Conservation (phyloP, 2,888 invertebrate species). For the Muschampia staudingeri region DNA sequence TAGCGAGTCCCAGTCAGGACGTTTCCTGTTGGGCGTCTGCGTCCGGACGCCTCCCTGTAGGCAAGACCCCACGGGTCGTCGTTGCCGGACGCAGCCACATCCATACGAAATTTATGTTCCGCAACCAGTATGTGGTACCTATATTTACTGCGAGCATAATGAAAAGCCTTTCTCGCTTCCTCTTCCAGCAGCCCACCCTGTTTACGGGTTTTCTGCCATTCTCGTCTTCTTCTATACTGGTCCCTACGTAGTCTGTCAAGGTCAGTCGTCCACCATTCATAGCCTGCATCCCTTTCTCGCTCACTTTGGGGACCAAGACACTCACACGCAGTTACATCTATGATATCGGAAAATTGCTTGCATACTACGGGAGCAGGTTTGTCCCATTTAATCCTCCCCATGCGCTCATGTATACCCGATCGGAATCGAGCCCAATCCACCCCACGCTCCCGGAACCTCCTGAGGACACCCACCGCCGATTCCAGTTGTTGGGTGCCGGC, state of each 20-base stretch:
- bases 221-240: not conserved
- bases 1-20: no score
- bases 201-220: not conserved
- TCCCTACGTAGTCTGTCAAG: not conserved
- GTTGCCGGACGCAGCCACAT: not conserved
- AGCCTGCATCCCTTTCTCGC: not conserved
- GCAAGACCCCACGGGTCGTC: not conserved
- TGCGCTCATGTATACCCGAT: not conserved
- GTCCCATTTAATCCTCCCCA: not conserved
- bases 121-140: not conserved
- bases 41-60: not conserved
- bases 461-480: not conserved
- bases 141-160: not conserved
- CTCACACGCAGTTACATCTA: not conserved
- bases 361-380: not conserved
- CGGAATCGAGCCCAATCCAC: not conserved
- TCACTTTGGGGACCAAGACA: not conserved
- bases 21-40: not conserved
- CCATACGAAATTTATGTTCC: not conserved
- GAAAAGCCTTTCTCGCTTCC: not conserved
- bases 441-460: not conserved
- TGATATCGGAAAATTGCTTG: not conserved
- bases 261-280: constrained; percentile 7
- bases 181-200: not conserved
- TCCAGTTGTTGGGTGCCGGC: not conserved